These are phyloP conservation scores for Toxotes lorentzi DNA, from an alignment of 2,797 vertebrate genomes.

Conservation along the genomic window DNA sequence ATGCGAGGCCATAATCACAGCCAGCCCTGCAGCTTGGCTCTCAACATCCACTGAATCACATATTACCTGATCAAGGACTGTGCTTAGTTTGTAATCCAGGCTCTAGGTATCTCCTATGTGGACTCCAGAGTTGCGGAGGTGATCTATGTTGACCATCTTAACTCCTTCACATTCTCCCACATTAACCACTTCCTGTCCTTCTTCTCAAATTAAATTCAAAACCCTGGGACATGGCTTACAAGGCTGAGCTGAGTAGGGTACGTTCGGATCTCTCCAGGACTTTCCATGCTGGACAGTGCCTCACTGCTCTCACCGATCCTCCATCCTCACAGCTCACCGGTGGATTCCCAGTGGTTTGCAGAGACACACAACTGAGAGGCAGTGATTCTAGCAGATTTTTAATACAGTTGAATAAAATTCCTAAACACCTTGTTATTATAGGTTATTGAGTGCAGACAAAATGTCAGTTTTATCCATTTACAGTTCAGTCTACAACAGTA, in stretches of 20 bases:
- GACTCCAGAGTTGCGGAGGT: not conserved
- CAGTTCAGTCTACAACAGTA: no score
- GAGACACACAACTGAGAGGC: no score
- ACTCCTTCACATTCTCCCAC: conserved; percentile 12
- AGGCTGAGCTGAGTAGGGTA: not conserved
- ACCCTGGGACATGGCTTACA: conserved; percentile 13
- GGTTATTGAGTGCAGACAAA: no score
- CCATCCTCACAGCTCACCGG: conserved; percentile 1
- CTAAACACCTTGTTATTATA: no score
- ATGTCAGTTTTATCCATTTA: no score
- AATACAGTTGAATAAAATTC: no score
- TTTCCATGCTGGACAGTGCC: conserved; percentile 7
- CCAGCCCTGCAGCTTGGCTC: conserved; percentile 12
- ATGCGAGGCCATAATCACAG: conserved; percentile 3
- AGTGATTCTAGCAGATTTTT: no score
- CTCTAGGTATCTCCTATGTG: not conserved
- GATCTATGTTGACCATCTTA: not conserved
- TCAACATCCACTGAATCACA: conserved; percentile 19
- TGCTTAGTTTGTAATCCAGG: conserved; percentile 14
- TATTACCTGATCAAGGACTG: conserved; percentile 28
- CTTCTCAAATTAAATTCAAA: not conserved
- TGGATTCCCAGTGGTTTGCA: conserved; percentile 1
- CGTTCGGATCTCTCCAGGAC: conserved; percentile 1
- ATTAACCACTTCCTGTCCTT: not conserved
- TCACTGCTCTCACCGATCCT: no score